phyloP scores from a whole-genome alignment of 2,797 vertebrate genomes.

The Mus minutoides region DNA sequence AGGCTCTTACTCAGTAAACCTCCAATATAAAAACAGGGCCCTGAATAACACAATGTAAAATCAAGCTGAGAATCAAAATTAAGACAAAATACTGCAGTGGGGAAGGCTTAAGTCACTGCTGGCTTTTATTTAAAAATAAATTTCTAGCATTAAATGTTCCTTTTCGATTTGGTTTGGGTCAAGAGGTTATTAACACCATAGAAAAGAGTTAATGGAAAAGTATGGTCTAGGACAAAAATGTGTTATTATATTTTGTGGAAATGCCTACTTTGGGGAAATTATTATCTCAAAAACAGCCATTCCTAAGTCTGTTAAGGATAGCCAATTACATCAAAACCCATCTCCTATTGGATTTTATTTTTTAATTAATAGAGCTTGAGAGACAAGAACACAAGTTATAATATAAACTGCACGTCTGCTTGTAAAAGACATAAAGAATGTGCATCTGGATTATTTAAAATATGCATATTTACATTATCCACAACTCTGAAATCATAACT shows the following conservation, averaged over 20 bases:
- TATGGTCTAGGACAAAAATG: conserved; percentile 76
- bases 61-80: conserved; percentile 56
- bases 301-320: conserved; percentile 82
- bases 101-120: conserved; percentile 20
- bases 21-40: conserved; percentile 43
- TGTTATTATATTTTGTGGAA: conserved; percentile 80
- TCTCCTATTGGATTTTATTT: conserved; percentile 82
- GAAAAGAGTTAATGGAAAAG: conserved; percentile 80
- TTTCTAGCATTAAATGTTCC: conserved; percentile 54
- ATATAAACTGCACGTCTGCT: conserved; percentile 76
- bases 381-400: conserved; percentile 77
- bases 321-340: conserved; percentile 85
- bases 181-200: conserved; percentile 71
- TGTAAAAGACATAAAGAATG: conserved; percentile 67
- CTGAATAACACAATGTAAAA: conserved; percentile 29
- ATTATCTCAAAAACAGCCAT: conserved; percentile 85
- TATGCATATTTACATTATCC: neutral
- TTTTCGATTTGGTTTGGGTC: conserved; percentile 71
- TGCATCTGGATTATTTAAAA: conserved; percentile 51
- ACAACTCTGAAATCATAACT: conserved; percentile 28
- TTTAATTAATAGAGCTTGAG: conserved; percentile 84
- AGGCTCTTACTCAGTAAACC: conserved; percentile 50
- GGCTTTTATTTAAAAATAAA: conserved; percentile 66
- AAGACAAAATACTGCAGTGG: conserved; percentile 53
- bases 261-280: conserved; percentile 81